Evolutionary conservation across 2,888 invertebrate species (phyloP), one percentile per base, ranked within the genome.

Genomic region (Megamerina dolium): DNA sequence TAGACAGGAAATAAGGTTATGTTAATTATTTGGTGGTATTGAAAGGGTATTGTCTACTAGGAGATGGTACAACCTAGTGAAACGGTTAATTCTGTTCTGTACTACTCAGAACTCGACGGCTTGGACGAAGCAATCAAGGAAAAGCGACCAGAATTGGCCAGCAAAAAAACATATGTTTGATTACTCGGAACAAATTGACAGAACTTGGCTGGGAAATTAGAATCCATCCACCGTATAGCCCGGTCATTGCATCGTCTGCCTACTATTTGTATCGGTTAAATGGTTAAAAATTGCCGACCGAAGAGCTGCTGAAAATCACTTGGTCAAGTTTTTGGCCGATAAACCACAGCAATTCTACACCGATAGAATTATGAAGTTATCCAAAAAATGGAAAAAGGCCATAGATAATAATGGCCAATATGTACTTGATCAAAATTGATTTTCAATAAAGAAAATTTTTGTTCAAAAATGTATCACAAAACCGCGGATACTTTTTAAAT

Each of bases 391-490:
- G 13, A 21, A 37, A 49, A 44, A 41, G 38, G 26, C 45, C 37
- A 45, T 47, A 52, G 56, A 58, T 56, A 59, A 61, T 30, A 30
- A 31, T 59, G 61, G 53, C 58, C 52, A 26, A 58, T 58, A 58
- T 59, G n/a, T n/a, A n/a, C n/a, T n/a, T n/a, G n/a, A n/a, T n/a
- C n/a, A n/a, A n/a, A n/a, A n/a, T n/a, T n/a, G n/a, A n/a, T n/a
- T n/a, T n/a, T n/a, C n/a, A n/a, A n/a, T n/a, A n/a, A n/a, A n/a
- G n/a, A n/a, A n/a, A n/a, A n/a, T n/a, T n/a, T n/a, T n/a, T n/a
- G n/a, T n/a, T n/a, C n/a, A n/a, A n/a, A n/a, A n/a, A n/a, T n/a
- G n/a, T n/a, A n/a, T n/a, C n/a, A n/a, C n/a, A n/a, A n/a, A n/a
- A n/a, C n/a, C n/a, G n/a, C n/a, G n/a, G n/a, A n/a, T n/a, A n/a